Evolutionary conservation across 1,140 invertebrate species (phyloP), one percentile per base, ranked within the genome.

Genomic region (Musca domestica): DNA sequence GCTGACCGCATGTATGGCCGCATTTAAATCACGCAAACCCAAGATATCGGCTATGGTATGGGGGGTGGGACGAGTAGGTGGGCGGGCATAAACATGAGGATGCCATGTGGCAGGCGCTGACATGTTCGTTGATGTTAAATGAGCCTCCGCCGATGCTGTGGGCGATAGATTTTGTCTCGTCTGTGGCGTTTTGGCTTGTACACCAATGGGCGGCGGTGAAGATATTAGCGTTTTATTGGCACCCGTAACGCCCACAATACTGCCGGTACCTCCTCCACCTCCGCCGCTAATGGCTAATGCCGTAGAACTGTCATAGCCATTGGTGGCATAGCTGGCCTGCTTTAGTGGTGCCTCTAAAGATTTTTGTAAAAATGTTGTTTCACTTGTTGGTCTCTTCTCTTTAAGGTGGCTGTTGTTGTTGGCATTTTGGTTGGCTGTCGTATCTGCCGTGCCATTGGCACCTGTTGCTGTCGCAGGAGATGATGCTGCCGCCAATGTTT

Each of bases 11-110:
- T 41, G 34, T 9, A 41, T 15, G 10, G 65, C n/a, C 49, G 25
- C 23, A 25, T 15, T 46, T 5, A 14, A 10, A 17, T 49, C 46
- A 48, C 68, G 74, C 80, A 83, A 83, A 51, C 91, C 91, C 61
- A 95, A 83, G 66, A 95, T 95, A 75, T 94, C 90, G 67, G 89
- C 88, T 71, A 95, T 94, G 10, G 88, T 87, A 78, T 93, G 91
- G 1, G 92, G 90, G 9, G 92, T 94, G 1, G 91, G 91, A 52
- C 86, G 86, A 73, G 88, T 88, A 1, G 90, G 91, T 12, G 91
- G 88, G 71, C 89, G 89, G 0, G 88, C 89, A 80, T 95, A 95
- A 1, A 93, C 91, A 78, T 94, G 92, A 52, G 90, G 90, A 81
- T 94, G 92, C 92, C 92, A 95, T 14, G 86, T 75, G 10, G 72